Percentiles rank a stretch among this genome's conserved stretches.
These are phyloP conservation scores for Gibbula magus DNA, from an alignment of 2,888 invertebrate genomes.

Conservation along the genomic window DNA sequence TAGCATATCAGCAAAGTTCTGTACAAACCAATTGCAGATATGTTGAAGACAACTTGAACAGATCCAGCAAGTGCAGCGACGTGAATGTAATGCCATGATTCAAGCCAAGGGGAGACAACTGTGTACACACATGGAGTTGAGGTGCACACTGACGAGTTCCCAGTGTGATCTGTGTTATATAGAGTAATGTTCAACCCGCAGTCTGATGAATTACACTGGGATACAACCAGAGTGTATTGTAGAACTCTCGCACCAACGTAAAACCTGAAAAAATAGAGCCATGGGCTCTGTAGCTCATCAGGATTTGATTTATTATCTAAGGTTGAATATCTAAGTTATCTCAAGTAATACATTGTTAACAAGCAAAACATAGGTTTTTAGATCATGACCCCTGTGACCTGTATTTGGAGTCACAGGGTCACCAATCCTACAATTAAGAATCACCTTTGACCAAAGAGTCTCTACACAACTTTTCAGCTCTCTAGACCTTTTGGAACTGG, in stretches of 20 bases:
- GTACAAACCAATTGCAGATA: not conserved
- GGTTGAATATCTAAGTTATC: no score
- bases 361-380: no score
- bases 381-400: no score
- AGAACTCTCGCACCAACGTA: slow-evolving; percentile 29
- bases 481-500: no score
- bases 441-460: no score
- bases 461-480: no score
- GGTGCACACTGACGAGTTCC: slow-evolving; percentile 29
- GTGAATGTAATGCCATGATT: slow-evolving; percentile 37
- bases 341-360: no score
- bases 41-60: not conserved
- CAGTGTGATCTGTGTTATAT: slow-evolving; percentile 29
- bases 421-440: no score
- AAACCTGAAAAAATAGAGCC: slow-evolving; percentile 31
- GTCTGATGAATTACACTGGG: slow-evolving; percentile 31
- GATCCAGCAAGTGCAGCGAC: slow-evolving; percentile 28
- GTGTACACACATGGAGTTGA: slow-evolving; percentile 33
- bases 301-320: no score
- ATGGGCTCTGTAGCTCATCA: no score
- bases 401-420: no score
- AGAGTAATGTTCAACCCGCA: slow-evolving; percentile 36
- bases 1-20: no score
- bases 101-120: slow-evolving; percentile 28
- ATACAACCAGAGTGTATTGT: slow-evolving; percentile 28